phyloP scores from a whole-genome alignment of 2,888 invertebrate genomes.

The Philaethria dido region DNA sequence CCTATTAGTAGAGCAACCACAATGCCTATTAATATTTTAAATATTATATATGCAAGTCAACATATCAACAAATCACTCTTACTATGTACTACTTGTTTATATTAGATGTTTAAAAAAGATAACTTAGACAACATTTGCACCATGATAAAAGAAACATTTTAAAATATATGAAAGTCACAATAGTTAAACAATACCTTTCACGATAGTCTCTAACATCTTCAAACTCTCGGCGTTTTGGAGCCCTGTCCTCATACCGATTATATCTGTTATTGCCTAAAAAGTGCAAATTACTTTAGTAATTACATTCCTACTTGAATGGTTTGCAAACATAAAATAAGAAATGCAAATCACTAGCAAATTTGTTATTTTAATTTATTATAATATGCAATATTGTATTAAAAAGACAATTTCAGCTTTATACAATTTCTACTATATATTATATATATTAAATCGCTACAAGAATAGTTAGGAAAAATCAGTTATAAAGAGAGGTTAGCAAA shows the following conservation, averaged over 20 bases:
- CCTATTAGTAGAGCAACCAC: no score
- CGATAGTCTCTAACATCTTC: constrained; percentile 64
- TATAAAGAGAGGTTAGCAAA: neutral
- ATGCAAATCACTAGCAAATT: neutral
- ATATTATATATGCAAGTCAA: no score
- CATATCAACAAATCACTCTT: no score
- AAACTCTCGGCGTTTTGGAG: constrained; percentile 61
- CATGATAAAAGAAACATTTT: neutral
- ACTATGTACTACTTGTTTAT: no score
- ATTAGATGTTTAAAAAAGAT: no score
- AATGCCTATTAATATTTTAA: no score
- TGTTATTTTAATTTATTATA: neutral
- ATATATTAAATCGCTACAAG: neutral
- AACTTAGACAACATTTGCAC: no score
- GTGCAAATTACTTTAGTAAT: constrained; percentile 12
- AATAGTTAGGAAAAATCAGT: no score
- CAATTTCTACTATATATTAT: neutral
- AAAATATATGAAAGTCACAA: neutral
- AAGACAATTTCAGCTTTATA: neutral
- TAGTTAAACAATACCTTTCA: constrained; percentile 48
- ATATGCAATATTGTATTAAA: neutral
- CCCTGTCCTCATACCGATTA: constrained; percentile 69
- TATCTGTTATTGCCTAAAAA: constrained; percentile 63
- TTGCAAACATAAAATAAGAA: neutral
- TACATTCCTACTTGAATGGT: neutral